Evolutionary conservation across 2,113 vertebrate genomes (phyloP), one percentile per base, ranked within the genome.

Genomic region (Ctenomys sociabilis): DNA sequence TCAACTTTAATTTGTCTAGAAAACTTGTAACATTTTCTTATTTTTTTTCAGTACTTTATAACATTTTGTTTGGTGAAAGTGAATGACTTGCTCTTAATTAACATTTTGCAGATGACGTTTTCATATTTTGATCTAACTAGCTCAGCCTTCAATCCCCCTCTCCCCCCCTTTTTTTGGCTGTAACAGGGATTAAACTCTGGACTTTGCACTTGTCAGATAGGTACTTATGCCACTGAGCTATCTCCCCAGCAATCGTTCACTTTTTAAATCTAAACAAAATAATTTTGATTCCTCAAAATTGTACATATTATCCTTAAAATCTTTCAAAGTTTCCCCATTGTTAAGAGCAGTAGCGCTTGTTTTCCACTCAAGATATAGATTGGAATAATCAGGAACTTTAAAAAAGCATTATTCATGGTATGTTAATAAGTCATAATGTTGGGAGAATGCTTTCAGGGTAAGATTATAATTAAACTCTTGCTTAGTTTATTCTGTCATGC

Each of bases 231-330:
- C 17, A 57, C 4, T 57, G 14, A 17, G 17, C 4, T 19, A 57
- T 57, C 4, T 57, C 54, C 52, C 17, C 54, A 57, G 54, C 54
- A 37, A 80, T 78, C 24, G 40, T 93, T 30, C 5, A 80, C 17
- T 77, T 61, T 64, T 92, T 80, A 17, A 64, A 26, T 73, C 80
- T 95, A 92, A 95, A 87, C 28, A 88, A 93, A 93, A 63, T 91
- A 88, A 66, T 83, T 96, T 88, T 61, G 26, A 40, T 94, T 89
- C 22, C 43, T 77, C 24, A 90, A 86, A 96, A 80, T 80, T 90
- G 90, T 30, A 43, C 63, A 85, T 63, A 91, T 85, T 43, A 37
- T 85, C 45, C n/a, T 88, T 94, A 93, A 90, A 95, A 94, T 26
- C 13, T 10, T 91, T 80, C 45, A 87, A 3, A 40, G 14, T 9